phyloP scores from a whole-genome alignment of 1,140 invertebrate species.

The Drepana arcuata region DNA sequence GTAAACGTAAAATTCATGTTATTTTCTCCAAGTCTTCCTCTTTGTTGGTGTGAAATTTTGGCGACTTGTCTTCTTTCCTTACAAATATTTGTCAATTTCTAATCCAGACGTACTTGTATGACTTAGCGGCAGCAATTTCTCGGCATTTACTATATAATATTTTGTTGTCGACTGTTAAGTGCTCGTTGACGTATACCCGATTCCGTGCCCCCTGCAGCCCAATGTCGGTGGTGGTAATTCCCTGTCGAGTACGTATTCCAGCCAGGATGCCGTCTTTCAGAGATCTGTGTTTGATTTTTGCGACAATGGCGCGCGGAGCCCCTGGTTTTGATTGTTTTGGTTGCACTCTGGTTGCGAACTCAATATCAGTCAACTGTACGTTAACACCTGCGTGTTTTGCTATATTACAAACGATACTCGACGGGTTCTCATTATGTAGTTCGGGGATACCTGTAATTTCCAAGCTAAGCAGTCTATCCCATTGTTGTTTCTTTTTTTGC shows the following conservation, averaged over 20 bases:
- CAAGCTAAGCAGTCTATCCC: not conserved
- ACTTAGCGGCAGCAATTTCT: not conserved
- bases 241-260: not conserved
- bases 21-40: not conserved
- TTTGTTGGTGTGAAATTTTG: not conserved
- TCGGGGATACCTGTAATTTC: conserved; percentile 2
- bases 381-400: not conserved
- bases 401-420: not conserved
- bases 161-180: conserved; percentile 1
- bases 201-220: not conserved
- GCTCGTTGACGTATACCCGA: conserved; percentile 1
- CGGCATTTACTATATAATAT: not conserved
- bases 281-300: not conserved
- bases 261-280: conserved; percentile 2
- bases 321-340: not conserved
- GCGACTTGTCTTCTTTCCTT: not conserved
- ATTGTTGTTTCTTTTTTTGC: too few species aligned
- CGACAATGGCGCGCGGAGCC: not conserved
- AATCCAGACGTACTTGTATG: conserved; percentile 1
- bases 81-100: conserved; percentile 1
- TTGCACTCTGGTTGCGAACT: not conserved
- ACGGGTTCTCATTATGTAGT: not conserved
- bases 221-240: not conserved
- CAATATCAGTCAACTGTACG: not conserved
- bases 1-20: not conserved